phyloP scores from a whole-genome alignment of 2,888 invertebrate species.

The Hartigia nigra region DNA sequence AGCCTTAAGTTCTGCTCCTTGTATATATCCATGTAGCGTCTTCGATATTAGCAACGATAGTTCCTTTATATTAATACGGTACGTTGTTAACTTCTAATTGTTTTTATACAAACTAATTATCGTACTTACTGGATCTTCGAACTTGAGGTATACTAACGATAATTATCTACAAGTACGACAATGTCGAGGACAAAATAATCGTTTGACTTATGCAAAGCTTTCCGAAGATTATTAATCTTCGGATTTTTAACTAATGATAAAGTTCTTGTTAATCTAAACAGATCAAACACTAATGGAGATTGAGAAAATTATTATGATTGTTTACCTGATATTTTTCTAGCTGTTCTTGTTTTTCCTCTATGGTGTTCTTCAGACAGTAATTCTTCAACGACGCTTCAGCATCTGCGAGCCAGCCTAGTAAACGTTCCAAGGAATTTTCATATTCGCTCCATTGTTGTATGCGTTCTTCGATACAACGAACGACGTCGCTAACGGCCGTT shows the following conservation, averaged over 20 bases:
- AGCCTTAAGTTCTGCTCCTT: not conserved
- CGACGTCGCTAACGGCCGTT: slow-evolving; percentile 80
- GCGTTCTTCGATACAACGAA: slow-evolving; percentile 83
- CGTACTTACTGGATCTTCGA: not conserved
- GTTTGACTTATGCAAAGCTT: not conserved
- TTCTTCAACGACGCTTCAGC: slow-evolving; percentile 89
- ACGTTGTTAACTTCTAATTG: not conserved
- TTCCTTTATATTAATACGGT: not conserved
- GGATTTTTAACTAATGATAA: not conserved
- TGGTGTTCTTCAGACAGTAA: slow-evolving; percentile 82
- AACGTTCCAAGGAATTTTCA: slow-evolving; percentile 84
- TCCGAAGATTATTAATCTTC: not conserved
- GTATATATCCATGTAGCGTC: not conserved
- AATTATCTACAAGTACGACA: not conserved
- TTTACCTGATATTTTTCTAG: slow-evolving; percentile 89
- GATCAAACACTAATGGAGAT: not conserved
- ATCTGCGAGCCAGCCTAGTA: slow-evolving; percentile 86
- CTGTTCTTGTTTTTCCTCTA: slow-evolving; percentile 92
- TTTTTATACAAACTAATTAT: not conserved
- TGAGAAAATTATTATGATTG: slow-evolving; percentile 14
- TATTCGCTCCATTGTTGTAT: slow-evolving; percentile 93
- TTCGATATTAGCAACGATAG: not conserved
- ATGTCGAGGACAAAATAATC: not conserved
- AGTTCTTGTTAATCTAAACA: not conserved
- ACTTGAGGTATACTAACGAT: not conserved